Percentiles rank a stretch among this genome's conserved stretches.
These are phyloP conservation scores for Solenodon paradoxus DNA, from an alignment of 2,113 vertebrate species.

Conservation along the genomic window DNA sequence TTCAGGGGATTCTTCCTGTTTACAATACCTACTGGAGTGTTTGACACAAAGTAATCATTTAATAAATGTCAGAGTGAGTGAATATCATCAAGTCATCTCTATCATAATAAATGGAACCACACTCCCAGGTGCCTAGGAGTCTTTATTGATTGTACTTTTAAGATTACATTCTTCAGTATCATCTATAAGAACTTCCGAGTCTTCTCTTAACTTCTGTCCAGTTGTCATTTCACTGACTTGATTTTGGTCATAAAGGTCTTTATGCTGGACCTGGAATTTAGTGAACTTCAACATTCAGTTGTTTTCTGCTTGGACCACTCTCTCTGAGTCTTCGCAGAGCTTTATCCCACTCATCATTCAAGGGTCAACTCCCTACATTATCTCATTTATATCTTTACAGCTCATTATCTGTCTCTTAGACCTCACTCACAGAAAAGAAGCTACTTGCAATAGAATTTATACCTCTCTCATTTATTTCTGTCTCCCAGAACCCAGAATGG, in stretches of 20 bases:
- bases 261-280: neutral
- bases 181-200: neutral
- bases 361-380: neutral
- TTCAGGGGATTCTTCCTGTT: neutral
- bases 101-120: neutral
- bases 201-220: neutral
- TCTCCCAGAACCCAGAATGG: neutral
- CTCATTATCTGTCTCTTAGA: neutral
- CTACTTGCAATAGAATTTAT: neutral
- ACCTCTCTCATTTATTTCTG: neutral
- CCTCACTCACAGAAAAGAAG: neutral
- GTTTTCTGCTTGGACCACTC: neutral
- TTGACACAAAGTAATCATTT: conserved; percentile 18
- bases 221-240: neutral
- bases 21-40: neutral
- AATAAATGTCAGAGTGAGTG: conserved; percentile 31
- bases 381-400: neutral
- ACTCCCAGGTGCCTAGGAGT: neutral
- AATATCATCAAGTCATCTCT: neutral
- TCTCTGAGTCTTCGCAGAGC: neutral
- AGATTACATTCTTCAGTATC: neutral
- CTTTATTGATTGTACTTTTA: neutral
- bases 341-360: neutral
- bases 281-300: neutral
- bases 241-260: neutral